These are phyloP conservation scores for Ceramica pisi DNA, from an alignment of 2,888 invertebrate genomes.

Conservation along the genomic window DNA sequence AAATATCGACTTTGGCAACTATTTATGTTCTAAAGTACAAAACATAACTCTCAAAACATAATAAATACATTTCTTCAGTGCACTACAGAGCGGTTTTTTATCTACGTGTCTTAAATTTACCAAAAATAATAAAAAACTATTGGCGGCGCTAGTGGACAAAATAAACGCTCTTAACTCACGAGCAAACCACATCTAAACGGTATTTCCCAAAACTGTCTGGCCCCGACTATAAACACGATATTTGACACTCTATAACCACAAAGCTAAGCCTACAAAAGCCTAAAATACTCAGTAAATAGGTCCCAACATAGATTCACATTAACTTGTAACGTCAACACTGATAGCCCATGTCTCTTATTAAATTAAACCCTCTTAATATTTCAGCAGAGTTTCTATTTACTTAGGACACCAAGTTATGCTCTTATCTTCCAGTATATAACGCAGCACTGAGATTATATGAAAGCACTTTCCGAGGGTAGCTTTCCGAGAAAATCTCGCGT, in stretches of 20 bases:
- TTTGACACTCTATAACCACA: slow-evolving; percentile 4
- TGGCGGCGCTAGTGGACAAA: too few relatives aligned
- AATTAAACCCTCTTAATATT: slow-evolving; percentile 74
- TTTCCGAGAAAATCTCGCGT: slow-evolving; percentile 33
- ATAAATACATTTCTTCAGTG: too few relatives aligned
- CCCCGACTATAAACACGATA: background rate
- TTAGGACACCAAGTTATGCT: slow-evolving; percentile 72
- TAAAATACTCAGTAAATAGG: slow-evolving; percentile 52
- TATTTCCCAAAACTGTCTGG: background rate
- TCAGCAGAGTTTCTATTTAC: slow-evolving; percentile 72
- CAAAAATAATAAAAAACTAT: too few relatives aligned
- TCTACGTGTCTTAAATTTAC: too few relatives aligned
- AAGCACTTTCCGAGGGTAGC: slow-evolving; percentile 27
- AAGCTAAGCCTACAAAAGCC: slow-evolving; percentile 16
- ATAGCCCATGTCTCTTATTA: slow-evolving; percentile 75
- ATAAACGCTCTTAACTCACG: too few relatives aligned
- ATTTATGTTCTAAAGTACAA: too few relatives aligned
- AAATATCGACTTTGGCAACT: too few relatives aligned
- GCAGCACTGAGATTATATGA: slow-evolving; percentile 58
- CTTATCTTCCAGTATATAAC: slow-evolving; percentile 61
- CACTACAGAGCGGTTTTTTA: too few relatives aligned
- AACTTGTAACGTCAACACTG: slow-evolving; percentile 61
- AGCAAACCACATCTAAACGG: background rate
- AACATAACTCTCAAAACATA: too few relatives aligned
- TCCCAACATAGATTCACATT: slow-evolving; percentile 49